A percentile compares a stretch with the other conserved stretches of the same genome.
These are phyloP conservation scores for Mormyrops attenuatus DNA, from an alignment of 2,797 vertebrate genomes.

Conservation along the genomic window DNA sequence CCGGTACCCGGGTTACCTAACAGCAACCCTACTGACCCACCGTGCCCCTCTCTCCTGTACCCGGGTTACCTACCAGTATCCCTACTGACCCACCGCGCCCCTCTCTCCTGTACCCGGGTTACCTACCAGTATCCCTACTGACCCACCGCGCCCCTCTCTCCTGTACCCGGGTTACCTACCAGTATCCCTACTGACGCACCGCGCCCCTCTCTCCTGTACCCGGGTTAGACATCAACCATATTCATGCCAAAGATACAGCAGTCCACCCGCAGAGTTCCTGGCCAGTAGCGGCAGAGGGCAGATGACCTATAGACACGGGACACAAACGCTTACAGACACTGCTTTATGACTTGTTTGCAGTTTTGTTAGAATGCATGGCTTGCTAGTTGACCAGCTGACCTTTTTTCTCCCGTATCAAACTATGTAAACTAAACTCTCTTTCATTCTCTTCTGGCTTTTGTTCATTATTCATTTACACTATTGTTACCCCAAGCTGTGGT, in stretches of 20 bases:
- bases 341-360: neutral
- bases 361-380: neutral
- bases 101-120: neutral
- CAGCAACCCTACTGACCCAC: neutral
- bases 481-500: neutral
- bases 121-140: neutral
- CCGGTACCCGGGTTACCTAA: neutral
- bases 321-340: neutral
- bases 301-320: neutral
- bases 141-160: no score
- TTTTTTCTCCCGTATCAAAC: neutral
- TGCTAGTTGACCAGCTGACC: neutral
- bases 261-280: neutral
- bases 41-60: neutral
- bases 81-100: neutral
- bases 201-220: no score
- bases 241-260: neutral
- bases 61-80: neutral
- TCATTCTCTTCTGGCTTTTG: neutral
- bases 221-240: no score
- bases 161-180: no score
- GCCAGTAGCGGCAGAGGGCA: neutral
- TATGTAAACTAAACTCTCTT: neutral
- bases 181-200: no score
- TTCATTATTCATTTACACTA: neutral